Percentiles rank a stretch among this genome's conserved stretches.
These are phyloP conservation scores for Argyresthia goedartella DNA, from an alignment of 2,888 invertebrate species.

Conservation along the genomic window DNA sequence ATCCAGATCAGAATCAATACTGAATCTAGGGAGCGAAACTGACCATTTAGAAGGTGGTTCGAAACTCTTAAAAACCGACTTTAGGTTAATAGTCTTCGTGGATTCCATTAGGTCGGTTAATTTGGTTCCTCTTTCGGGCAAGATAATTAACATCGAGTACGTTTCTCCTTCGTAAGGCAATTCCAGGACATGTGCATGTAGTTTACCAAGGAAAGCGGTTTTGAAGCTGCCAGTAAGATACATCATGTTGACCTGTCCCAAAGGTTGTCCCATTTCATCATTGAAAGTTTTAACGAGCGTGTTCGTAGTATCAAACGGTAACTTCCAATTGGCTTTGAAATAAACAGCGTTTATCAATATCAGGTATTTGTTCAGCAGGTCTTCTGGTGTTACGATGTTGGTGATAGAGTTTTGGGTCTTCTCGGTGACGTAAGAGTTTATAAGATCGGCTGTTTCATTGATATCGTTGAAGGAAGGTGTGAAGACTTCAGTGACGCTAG, in stretches of 20 bases:
- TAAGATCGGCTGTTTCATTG: conserved; percentile 22
- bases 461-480: neutral
- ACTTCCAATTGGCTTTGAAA: conserved; percentile 48
- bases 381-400: conserved; percentile 35
- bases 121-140: conserved; percentile 30
- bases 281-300: conserved; percentile 30
- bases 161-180: too few species aligned
- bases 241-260: too few species aligned
- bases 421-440: conserved; percentile 37
- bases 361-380: conserved; percentile 28
- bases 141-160: too few species aligned
- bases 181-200: too few species aligned
- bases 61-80: conserved; percentile 21
- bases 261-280: conserved; percentile 31
- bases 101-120: too few species aligned
- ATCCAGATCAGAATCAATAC: conserved; percentile 55
- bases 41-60: conserved; percentile 29
- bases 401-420: conserved; percentile 40
- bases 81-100: too few species aligned
- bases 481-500: conserved; percentile 28
- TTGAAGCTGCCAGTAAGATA: too few species aligned
- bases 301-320: conserved; percentile 34
- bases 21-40: conserved; percentile 73
- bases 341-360: conserved; percentile 45
- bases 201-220: too few species aligned